Percentiles rank a stretch among this genome's conserved stretches.
These are phyloP conservation scores for Motacilla alba DNA, from an alignment of 2,113 vertebrate genomes.

Conservation along the genomic window DNA sequence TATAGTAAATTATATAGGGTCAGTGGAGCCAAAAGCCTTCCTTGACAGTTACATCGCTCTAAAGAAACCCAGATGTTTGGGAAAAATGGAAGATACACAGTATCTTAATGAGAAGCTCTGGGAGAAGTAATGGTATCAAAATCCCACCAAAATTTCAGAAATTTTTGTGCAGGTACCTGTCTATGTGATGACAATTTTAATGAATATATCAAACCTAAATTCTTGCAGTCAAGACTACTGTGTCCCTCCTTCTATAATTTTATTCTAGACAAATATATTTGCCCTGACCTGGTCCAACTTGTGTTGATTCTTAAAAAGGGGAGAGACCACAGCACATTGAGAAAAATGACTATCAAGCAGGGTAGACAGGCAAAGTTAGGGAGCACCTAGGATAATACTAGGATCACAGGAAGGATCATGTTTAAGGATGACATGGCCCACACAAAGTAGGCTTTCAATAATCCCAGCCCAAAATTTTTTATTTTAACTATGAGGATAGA, in stretches of 20 bases:
- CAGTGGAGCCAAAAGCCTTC: neutral
- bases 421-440: neutral
- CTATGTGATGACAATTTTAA: neutral
- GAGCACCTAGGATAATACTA: neutral
- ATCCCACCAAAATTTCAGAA: neutral
- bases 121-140: neutral
- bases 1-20: neutral
- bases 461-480: neutral
- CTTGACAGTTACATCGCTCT: neutral
- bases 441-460: neutral
- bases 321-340: neutral
- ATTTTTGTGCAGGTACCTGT: neutral
- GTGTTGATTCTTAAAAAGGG: neutral
- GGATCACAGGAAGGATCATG: neutral
- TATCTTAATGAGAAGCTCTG: neutral
- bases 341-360: neutral
- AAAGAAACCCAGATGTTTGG: neutral
- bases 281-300: neutral
- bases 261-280: neutral
- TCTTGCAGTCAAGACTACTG: neutral
- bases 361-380: neutral
- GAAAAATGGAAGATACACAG: neutral
- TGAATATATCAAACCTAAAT: neutral
- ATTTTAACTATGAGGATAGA: neutral
- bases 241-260: neutral